Evolutionary conservation across 2,113 vertebrate genomes (phyloP).

Genomic region (Kryptolebias marmoratus): DNA sequence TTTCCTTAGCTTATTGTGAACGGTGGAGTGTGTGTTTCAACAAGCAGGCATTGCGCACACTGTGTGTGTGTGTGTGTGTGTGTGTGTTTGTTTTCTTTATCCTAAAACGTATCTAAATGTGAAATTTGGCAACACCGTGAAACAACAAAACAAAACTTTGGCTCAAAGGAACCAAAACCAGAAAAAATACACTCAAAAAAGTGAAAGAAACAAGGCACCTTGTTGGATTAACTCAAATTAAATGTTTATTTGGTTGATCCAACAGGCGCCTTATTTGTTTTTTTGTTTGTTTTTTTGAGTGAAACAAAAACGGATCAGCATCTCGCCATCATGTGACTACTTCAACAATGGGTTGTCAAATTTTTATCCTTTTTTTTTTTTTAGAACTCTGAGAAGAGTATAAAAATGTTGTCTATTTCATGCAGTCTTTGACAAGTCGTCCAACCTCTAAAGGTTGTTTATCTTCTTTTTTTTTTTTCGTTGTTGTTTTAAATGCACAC

Average conservation of each 20-base stretch:
- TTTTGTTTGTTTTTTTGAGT: not conserved
- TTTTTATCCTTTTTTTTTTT: constrained; percentile 53
- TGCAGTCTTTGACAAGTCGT: constrained; percentile 75
- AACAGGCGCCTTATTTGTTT: not conserved
- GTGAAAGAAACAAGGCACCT: not conserved
- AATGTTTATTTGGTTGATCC: not conserved
- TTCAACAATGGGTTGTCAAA: constrained; percentile 67
- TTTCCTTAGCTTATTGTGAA: constrained; percentile 84
- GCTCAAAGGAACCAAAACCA: not conserved
- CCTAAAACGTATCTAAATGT: constrained; percentile 58
- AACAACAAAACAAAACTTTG: not conserved
- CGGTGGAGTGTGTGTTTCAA: constrained; percentile 81
- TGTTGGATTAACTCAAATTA: not conserved
- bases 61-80: constrained; percentile 52
- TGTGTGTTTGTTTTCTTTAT: constrained; percentile 12
- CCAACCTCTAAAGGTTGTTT: constrained; percentile 58
- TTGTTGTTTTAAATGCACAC: constrained; percentile 32
- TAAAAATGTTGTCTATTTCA: constrained; percentile 70
- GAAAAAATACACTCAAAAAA: not conserved
- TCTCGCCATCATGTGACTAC: constrained; percentile 67
- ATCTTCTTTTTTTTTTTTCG: constrained; percentile 17
- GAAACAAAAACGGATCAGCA: constrained; percentile 35
- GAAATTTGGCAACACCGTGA: constrained; percentile 48
- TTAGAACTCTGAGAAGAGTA: constrained; percentile 58
- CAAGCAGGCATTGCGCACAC: constrained; percentile 81